Evolutionary conservation across 2,797 vertebrate species (phyloP), one percentile per base, ranked within the genome.

Genomic region (Phoebastria nigripes): DNA sequence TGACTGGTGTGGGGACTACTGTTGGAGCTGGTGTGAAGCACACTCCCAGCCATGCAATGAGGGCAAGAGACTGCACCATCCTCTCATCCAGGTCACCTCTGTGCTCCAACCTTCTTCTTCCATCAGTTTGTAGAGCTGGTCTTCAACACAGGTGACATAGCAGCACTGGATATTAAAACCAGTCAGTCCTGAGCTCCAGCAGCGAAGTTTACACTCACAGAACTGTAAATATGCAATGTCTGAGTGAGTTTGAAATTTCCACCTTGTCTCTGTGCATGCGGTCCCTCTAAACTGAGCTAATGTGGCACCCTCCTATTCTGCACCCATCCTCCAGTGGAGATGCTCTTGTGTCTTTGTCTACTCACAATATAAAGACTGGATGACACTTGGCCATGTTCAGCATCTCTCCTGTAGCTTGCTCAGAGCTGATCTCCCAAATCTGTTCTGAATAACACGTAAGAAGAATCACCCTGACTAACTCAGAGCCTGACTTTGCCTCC

Each of bases 181-280:
- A 65, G 21, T 15, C 46, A 47, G 17, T 33, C 16, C 56, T 47
- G 41, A 29, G 35, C 49, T 51, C 35, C 51, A 44, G 42, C 63
- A 84, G 74, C 2, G 9, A 42, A 18, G 25, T 33, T 52, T 29
- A 9, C 0, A 0, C 55, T 59, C 9, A 9, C 6, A 25, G 4
- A 85, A 31, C 28, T 73, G 46, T 33, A 12, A 66, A 42, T 46
- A 28, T 10, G 14, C 31, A 15, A 3, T 4, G 11, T 31, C 52
- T 71, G 61, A 62, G 58, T 9, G 21, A 28, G 33, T 85, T 42
- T 51, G 59, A 15, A 26, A 51, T 82, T 59, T 63, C 22, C 15
- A 29, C 41, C 47, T 62, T 41, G 6, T 29, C 33, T 61, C 35
- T 70, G 46, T 28, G 49, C 4, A 2, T 33, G 59, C 55, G 46